These are phyloP conservation scores for Tuta absoluta DNA, from an alignment of 2,888 invertebrate species.

Conservation along the genomic window DNA sequence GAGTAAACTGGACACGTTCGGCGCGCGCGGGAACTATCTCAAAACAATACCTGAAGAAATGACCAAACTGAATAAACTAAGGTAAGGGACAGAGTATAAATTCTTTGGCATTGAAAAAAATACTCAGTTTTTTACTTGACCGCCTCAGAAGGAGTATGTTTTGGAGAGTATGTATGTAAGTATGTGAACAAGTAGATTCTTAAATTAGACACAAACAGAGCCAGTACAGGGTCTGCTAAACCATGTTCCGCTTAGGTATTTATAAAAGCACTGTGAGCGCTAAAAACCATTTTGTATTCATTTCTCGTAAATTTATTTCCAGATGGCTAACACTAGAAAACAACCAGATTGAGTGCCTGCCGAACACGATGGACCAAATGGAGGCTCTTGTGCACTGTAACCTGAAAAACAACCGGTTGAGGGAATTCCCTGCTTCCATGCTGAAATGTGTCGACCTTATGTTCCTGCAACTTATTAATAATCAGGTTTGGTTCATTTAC, in stretches of 20 bases:
- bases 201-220: no score
- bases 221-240: no score
- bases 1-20: conserved; percentile 83
- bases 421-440: conserved; percentile 71
- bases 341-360: conserved; percentile 79
- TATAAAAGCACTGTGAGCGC: no score
- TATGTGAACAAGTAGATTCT: no score
- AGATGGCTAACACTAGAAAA: conserved; percentile 86
- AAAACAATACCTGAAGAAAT: conserved; percentile 80
- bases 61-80: conserved; percentile 78
- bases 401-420: conserved; percentile 79
- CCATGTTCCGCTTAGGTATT: no score
- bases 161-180: no score
- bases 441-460: conserved; percentile 71
- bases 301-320: conserved; percentile 34
- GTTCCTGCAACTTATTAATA: conserved; percentile 79
- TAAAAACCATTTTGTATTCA: neutral
- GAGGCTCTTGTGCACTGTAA: conserved; percentile 83
- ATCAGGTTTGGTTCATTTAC: conserved; percentile 54
- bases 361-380: conserved; percentile 75
- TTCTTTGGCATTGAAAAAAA: neutral
- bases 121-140: no score
- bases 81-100: conserved; percentile 51
- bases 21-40: conserved; percentile 84
- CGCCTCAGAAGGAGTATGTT: no score